phyloP scores from a whole-genome alignment of 2,113 vertebrate genomes.

The Dunckerocampus dactyliophorus region DNA sequence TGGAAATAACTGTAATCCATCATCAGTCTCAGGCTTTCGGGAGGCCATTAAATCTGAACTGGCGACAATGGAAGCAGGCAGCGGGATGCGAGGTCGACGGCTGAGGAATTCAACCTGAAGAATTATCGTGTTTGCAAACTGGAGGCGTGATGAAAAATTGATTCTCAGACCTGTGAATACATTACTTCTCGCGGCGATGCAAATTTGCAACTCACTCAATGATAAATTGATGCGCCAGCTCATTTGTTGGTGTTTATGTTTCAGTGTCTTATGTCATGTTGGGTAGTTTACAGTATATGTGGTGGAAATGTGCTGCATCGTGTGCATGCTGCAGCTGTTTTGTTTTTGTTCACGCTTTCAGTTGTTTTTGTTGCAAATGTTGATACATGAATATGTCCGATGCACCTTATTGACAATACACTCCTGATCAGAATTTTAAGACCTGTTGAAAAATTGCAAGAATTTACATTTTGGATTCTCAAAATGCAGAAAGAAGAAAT shows the following conservation, averaged over 20 bases:
- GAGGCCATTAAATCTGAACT: slow-evolving; percentile 1
- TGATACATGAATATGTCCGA: too few relatives aligned
- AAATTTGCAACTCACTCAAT: not conserved
- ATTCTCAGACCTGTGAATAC: not conserved
- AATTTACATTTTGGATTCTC: too few relatives aligned
- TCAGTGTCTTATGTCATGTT: slow-evolving; percentile 2
- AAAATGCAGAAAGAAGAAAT: too few relatives aligned
- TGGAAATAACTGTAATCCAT: not conserved
- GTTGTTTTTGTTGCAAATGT: too few relatives aligned
- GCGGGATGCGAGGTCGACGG: not conserved
- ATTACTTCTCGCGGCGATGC: not conserved
- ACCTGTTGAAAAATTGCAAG: too few relatives aligned
- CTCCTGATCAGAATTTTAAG: too few relatives aligned
- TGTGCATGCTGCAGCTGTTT: not conserved
- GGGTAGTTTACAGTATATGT: not conserved
- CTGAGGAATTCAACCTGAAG: not conserved
- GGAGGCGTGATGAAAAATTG: not conserved
- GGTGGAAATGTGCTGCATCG: not conserved
- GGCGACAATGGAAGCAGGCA: not conserved
- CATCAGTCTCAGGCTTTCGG: slow-evolving; percentile 1
- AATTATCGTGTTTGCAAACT: slow-evolving; percentile 1
- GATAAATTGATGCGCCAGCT: not conserved
- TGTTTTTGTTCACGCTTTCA: too few relatives aligned
- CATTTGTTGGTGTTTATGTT: not conserved
- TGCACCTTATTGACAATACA: too few relatives aligned